These are phyloP conservation scores for Mesoclemmys tuberculata DNA, from an alignment of 2,113 vertebrate species.

Conservation along the genomic window DNA sequence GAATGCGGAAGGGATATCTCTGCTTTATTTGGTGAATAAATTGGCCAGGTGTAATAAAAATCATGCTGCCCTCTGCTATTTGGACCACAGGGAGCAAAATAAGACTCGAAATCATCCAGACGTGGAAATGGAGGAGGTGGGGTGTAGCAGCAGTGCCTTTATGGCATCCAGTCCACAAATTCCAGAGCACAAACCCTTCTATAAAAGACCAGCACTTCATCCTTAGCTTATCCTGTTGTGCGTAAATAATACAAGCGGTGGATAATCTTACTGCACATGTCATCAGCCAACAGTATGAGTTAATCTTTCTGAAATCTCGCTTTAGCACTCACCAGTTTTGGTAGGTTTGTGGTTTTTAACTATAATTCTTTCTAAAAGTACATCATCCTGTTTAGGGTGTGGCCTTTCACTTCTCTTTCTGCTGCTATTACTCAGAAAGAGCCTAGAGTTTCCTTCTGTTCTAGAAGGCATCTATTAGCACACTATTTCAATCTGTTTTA, in stretches of 20 bases:
- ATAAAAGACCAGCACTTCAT: not conserved
- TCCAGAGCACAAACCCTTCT: not conserved
- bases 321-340: not conserved
- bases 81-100: not conserved
- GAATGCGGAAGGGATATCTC: not conserved
- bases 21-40: not conserved
- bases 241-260: not conserved
- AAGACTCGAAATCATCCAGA: not conserved
- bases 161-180: not conserved
- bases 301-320: not conserved
- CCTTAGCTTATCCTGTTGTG: not conserved
- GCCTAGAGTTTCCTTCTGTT: not conserved
- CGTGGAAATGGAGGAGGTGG: not conserved
- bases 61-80: not conserved
- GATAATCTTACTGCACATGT: not conserved
- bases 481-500: not conserved
- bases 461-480: not conserved
- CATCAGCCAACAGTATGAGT: not conserved
- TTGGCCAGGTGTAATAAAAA: not conserved
- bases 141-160: not conserved
- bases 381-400: not conserved
- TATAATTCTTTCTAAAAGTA: not conserved
- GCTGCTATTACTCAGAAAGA: not conserved
- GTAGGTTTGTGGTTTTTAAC: not conserved
- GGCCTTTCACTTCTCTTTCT: not conserved